Percentiles rank a stretch among this genome's conserved stretches.
Evolutionary conservation across 2,797 vertebrate species (phyloP).

Genomic region (Pitangus sulphuratus): DNA sequence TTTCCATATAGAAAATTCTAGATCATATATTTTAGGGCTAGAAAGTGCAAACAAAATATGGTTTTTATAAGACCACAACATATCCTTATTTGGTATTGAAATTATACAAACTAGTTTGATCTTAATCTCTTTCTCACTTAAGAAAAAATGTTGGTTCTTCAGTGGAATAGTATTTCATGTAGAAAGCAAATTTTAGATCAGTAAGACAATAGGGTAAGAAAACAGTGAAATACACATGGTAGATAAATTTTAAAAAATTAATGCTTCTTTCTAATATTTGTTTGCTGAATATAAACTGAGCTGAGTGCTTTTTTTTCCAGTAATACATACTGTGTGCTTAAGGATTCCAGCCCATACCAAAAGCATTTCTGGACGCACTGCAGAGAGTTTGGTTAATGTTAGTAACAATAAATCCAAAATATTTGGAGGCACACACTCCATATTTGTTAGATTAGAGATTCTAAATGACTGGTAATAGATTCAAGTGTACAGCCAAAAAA

Average conservation of each 20-base stretch:
- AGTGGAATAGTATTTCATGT: background rate
- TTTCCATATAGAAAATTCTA: background rate
- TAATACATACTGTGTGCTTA: slow-evolving; percentile 21
- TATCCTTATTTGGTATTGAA: background rate
- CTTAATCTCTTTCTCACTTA: background rate
- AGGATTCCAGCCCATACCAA: slow-evolving; percentile 8
- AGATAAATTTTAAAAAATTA: background rate
- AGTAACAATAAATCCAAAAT: slow-evolving; percentile 58
- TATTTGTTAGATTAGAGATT: slow-evolving; percentile 73
- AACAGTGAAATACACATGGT: background rate
- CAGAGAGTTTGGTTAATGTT: slow-evolving; percentile 66
- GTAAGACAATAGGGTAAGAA: background rate
- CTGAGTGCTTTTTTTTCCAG: background rate
- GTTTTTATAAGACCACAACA: background rate
- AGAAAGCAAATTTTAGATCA: background rate
- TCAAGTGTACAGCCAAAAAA: slow-evolving; percentile 71
- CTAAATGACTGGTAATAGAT: slow-evolving; percentile 71
- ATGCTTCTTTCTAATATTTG: slow-evolving; percentile 33
- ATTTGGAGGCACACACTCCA: slow-evolving; percentile 58
- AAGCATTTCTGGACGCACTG: slow-evolving; percentile 43
- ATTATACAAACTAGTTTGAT: background rate
- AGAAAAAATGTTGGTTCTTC: background rate
- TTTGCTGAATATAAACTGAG: slow-evolving; percentile 25
- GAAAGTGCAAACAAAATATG: background rate
- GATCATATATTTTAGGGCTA: background rate